Conservation (phyloP, 1,140 invertebrate species). For the Musca domestica region DNA sequence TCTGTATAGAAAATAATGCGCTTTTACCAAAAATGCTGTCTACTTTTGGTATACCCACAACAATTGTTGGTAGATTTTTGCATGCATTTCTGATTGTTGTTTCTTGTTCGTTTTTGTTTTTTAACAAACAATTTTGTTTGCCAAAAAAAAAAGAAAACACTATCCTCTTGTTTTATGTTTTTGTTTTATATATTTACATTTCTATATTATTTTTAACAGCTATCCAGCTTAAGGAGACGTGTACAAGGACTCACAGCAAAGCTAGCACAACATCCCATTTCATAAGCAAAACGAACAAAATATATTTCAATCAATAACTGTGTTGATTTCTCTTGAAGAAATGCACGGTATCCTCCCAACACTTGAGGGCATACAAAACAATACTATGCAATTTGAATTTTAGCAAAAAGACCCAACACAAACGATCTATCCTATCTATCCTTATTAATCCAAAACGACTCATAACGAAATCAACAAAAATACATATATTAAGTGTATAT, state of each 20-base stretch:
- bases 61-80: too few relatives aligned
- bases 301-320: constrained; percentile 4
- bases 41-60: not conserved
- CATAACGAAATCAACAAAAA: not conserved
- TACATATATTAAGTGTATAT: not conserved
- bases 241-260: constrained; percentile 50
- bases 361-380: not conserved
- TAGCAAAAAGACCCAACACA: too few relatives aligned
- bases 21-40: not conserved
- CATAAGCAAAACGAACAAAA: not conserved
- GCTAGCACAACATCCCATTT: constrained; percentile 11
- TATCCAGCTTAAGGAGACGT: constrained; percentile 47
- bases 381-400: not conserved
- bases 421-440: too few relatives aligned
- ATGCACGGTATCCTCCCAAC: not conserved
- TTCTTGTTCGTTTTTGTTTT: not conserved
- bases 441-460: not conserved
- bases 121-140: not conserved
- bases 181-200: constrained; percentile 12
- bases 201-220: constrained; percentile 22
- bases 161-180: not conserved
- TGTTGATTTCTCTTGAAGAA: not conserved
- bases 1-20: not conserved
- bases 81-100: constrained; percentile 15
- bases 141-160: not conserved